Base-by-base conservation (phyloP, 1,140 invertebrate genomes). In the Sarcophaga bullata region DNA sequence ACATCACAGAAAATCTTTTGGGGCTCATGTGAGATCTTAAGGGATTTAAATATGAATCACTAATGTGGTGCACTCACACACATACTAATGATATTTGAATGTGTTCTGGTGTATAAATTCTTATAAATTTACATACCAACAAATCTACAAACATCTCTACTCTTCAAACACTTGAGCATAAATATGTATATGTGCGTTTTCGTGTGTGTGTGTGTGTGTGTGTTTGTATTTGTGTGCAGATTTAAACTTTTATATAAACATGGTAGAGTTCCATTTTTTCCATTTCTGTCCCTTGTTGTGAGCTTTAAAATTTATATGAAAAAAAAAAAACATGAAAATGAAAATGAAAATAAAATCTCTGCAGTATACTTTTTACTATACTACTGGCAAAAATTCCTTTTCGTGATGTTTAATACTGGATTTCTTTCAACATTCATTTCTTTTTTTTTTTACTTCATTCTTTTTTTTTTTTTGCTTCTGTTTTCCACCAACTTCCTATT, bases 1-100 rank as follows among this genome's bases (percentile, higher is more conserved):
- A 68, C 5, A 68, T 68, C 62, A 25, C 19, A n/a, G 62, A 7
- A 68, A 78, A 78, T 78, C 75, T 50, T 49, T 78, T 25, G 75
- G 75, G 75, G n/a, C 75, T 78, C 75, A 78, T 78, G 75, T 50
- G 75, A 50, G 75, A 78, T 78, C 75, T 78, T 78, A 78, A 78
- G 50, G 75, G 75, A 78, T 52, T 78, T 78, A 78, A 78, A 48
- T 78, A 78, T 78, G 75, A 78, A 78, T 78, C 75, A 78, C 75
- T 78, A 78, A 78, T 78, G 48, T 78, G 50, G 25, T 78, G 73
- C 46, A 76, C 48, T 49, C 48, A 76, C 47, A 76, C 7, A 76
- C 8, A 73, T 11, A 54, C 52, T 72, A 19, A 11, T 25, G 13
- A 17, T 62, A 15, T 62, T 25, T 9, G 37, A 25, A 72, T 72